phyloP scores from a whole-genome alignment of 2,113 vertebrate species.

The Psammodynastes pulverulentus region DNA sequence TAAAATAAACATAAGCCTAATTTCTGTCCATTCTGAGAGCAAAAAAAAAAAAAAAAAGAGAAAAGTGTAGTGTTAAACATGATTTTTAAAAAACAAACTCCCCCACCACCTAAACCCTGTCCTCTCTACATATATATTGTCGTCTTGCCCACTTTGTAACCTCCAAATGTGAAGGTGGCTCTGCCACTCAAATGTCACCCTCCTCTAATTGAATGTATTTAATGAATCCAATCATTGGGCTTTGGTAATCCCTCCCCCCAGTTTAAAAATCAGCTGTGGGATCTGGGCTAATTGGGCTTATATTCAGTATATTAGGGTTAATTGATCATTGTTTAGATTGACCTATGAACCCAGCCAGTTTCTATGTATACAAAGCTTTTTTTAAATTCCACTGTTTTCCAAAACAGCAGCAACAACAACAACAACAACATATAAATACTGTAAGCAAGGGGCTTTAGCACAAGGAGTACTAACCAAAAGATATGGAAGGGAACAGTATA shows the following conservation, averaged over 20 bases:
- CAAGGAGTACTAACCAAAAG: background rate
- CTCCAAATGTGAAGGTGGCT: background rate
- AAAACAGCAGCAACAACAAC: background rate
- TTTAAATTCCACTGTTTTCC: background rate
- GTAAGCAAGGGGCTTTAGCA: background rate
- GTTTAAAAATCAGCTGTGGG: background rate
- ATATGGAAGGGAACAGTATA: background rate
- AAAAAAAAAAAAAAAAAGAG: background rate
- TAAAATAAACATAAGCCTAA: background rate
- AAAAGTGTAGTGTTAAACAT: background rate
- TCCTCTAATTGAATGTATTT: background rate
- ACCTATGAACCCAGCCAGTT: background rate
- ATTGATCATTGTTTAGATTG: background rate
- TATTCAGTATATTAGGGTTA: background rate
- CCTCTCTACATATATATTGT: background rate
- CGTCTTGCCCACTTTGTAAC: background rate
- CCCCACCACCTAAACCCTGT: background rate
- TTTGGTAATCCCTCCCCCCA: background rate
- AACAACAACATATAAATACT: background rate
- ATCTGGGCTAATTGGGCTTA: background rate
- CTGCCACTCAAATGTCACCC: background rate
- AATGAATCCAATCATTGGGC: background rate
- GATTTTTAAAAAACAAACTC: background rate
- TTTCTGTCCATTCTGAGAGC: background rate
- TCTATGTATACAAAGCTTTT: background rate